These are phyloP conservation scores for Sylvia atricapilla DNA, from an alignment of 2,113 vertebrate species.

Conservation along the genomic window DNA sequence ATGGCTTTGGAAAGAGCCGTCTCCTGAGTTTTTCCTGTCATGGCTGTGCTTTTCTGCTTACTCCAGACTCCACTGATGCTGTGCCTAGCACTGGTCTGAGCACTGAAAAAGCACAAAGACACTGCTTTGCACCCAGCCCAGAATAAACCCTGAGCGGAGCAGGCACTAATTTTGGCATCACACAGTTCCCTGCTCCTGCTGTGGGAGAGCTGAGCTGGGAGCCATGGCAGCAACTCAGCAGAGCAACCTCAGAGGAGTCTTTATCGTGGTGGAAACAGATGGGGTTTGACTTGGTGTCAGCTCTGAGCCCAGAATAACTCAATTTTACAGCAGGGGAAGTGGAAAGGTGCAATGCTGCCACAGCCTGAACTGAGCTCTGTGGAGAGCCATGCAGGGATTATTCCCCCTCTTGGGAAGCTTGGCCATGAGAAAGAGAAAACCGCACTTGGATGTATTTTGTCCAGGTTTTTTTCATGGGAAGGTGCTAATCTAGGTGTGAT, in stretches of 20 bases:
- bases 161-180: neutral
- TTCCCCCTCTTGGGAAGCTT: neutral
- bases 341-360: neutral
- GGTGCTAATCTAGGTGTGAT: neutral
- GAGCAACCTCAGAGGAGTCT: neutral
- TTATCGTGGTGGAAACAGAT: slow-evolving; percentile 3
- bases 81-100: neutral
- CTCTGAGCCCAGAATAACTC: slow-evolving; percentile 17
- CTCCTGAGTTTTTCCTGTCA: neutral
- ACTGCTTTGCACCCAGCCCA: neutral
- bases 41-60: neutral
- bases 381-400: neutral
- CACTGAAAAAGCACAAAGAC: neutral
- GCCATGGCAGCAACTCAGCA: neutral
- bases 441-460: neutral
- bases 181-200: accelerated
- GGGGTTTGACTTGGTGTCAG: slow-evolving; percentile 5
- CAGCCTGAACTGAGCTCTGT: neutral
- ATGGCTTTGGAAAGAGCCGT: neutral
- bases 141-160: neutral
- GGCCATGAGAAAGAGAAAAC: neutral
- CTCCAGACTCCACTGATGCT: neutral
- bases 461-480: accelerated
- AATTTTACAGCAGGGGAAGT: neutral
- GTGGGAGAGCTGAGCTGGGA: neutral